Evolutionary conservation across 2,888 invertebrate species (phyloP).

Genomic region (Dynastes grantii): DNA sequence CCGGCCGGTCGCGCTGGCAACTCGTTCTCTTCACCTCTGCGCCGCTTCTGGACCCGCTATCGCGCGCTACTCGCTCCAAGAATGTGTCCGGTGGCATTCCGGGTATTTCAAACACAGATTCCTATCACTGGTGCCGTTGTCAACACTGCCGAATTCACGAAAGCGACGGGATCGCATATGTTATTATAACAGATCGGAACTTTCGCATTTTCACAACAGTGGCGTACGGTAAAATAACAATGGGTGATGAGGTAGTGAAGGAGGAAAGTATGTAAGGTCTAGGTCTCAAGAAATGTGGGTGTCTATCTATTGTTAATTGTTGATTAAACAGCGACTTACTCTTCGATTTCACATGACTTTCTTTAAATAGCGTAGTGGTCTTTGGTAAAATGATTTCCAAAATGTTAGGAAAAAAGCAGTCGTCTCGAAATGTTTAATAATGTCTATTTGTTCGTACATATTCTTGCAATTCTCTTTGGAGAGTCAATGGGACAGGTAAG

Average conservation of each 20-base stretch:
- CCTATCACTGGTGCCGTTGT: conserved; percentile 56
- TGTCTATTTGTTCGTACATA: too few relatives aligned
- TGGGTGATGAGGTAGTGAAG: not conserved
- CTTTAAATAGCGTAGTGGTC: too few relatives aligned
- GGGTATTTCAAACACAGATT: conserved; percentile 59
- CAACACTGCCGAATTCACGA: conserved; percentile 53
- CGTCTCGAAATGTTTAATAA: too few relatives aligned
- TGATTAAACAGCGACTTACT: too few relatives aligned
- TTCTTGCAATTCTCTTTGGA: too few relatives aligned
- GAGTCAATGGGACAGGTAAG: too few relatives aligned
- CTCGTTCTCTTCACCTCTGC: conserved; percentile 40
- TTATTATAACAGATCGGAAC: conserved; percentile 40
- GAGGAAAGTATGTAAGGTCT: too few relatives aligned
- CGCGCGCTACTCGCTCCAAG: conserved; percentile 54
- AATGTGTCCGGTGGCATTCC: conserved; percentile 62
- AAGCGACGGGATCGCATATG: conserved; percentile 43
- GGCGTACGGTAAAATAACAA: conserved; percentile 2
- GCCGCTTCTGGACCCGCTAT: conserved; percentile 48
- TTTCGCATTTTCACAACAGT: conserved; percentile 5
- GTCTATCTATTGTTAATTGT: too few relatives aligned
- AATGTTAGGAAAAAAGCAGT: too few relatives aligned
- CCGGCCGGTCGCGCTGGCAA: conserved; percentile 6
- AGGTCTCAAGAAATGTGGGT: too few relatives aligned
- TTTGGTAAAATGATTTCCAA: too few relatives aligned
- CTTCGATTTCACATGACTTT: too few relatives aligned